Evolutionary conservation across 1,140 invertebrate genomes (phyloP), one percentile per base, ranked within the genome.

Genomic region (Bradysia coprophila): DNA sequence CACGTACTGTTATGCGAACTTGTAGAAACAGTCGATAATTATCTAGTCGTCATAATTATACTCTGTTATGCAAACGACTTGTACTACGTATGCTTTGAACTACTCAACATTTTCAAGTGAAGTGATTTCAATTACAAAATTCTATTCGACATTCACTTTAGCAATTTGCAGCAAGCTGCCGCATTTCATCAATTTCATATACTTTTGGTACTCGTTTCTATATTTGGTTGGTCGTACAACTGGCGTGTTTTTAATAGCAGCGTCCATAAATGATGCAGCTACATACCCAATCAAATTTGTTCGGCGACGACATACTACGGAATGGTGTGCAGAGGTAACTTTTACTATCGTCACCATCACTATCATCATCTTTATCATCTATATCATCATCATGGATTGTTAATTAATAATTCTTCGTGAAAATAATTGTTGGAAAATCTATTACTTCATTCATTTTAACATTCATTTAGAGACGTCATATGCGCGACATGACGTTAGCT

Each of bases 121-220:
- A 15, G 39, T 34, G 39, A 40, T 8, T 39, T 40, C n/a, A n/a
- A n/a, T n/a, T n/a, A n/a, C n/a, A n/a, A n/a, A n/a, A n/a, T n/a
- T n/a, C n/a, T n/a, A n/a, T n/a, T n/a, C n/a, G n/a, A n/a, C n/a
- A n/a, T n/a, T n/a, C n/a, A n/a, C n/a, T n/a, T n/a, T n/a, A n/a
- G n/a, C n/a, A n/a, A n/a, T n/a, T 9, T 45, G 1, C 6, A 59
- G 57, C 43, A 57, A 59, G 43, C 43, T 59, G 0, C 50, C 55
- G 13, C 59, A 55, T 55, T 51, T 60, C 18, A 54, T 68, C 23
- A 68, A 71, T 46, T 68, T 65, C 15, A 43, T 70, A 0, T 76
- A 75, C 46, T 75, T 73, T 43, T 71, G 68, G 49, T 73, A 66
- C 46, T 75, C 73, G 2, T 67, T 76, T 46, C 60, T 68, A 15